Evolutionary conservation across 2,888 invertebrate species (phyloP).

Genomic region (Acrobasis suavella): DNA sequence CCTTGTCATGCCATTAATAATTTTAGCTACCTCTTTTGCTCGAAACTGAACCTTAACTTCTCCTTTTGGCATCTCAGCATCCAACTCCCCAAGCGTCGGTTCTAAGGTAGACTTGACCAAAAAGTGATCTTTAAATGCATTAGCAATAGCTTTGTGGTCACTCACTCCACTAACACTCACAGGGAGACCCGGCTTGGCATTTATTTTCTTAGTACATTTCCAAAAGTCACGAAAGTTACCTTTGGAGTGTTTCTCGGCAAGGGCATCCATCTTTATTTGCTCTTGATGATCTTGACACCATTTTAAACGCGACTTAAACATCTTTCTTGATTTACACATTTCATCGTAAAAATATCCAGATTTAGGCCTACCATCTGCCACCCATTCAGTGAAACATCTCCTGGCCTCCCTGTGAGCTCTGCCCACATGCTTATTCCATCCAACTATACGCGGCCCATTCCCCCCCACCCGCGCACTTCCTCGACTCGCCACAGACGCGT

Average conservation of each 20-base stretch:
- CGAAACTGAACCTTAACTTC: slow-evolving; percentile 9
- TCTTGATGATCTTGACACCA: too few relatives aligned
- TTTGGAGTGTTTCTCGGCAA: too few relatives aligned
- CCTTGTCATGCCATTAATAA: slow-evolving; percentile 22
- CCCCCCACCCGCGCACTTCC: slow-evolving; percentile 14
- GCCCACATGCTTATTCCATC: slow-evolving; percentile 19
- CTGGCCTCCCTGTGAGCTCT: slow-evolving; percentile 20
- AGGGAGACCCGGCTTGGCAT: too few relatives aligned
- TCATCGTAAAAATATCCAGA: slow-evolving; percentile 10
- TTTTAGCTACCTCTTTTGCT: slow-evolving; percentile 6
- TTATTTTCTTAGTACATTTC: too few relatives aligned
- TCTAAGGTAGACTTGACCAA: slow-evolving; percentile 23
- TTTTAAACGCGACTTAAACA: too few relatives aligned
- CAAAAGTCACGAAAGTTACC: too few relatives aligned
- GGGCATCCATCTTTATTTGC: too few relatives aligned
- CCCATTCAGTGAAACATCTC: slow-evolving; percentile 13
- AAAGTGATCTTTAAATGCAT: too few relatives aligned
- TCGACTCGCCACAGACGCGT: slow-evolving; percentile 21
- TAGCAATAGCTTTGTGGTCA: too few relatives aligned
- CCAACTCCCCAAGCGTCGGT: background rate
- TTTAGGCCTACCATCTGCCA: slow-evolving; percentile 18
- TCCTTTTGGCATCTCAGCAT: slow-evolving; percentile 4
- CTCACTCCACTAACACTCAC: too few relatives aligned
- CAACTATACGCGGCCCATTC: background rate
- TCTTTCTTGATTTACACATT: slow-evolving; percentile 22